Percentiles rank a stretch among this genome's conserved stretches.
These are phyloP conservation scores for Catamblyrhynchus diadema DNA, from an alignment of 2,797 vertebrate genomes.

Conservation along the genomic window DNA sequence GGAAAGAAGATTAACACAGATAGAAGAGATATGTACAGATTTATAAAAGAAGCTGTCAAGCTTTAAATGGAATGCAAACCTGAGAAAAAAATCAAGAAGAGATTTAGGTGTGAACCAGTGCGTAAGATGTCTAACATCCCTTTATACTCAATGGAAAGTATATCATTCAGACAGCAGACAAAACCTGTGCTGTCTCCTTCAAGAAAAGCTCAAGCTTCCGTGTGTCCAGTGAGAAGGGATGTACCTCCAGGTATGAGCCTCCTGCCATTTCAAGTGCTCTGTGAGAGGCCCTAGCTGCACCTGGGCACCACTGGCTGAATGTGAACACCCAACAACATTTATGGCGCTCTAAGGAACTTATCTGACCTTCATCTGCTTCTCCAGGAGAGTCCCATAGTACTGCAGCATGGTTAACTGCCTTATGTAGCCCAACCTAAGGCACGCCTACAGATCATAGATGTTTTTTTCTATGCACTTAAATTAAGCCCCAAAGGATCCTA, in stretches of 20 bases:
- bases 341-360: background rate
- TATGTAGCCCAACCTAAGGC: background rate
- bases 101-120: background rate
- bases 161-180: background rate
- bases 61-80: background rate
- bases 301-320: background rate
- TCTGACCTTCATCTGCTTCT: background rate
- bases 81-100: background rate
- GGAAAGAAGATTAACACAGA: background rate
- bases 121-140: background rate
- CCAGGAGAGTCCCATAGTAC: accelerated
- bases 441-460: background rate
- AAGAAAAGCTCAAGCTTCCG: background rate
- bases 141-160: background rate
- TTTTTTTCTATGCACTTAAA: background rate
- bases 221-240: background rate
- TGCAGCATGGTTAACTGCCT: background rate
- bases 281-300: accelerated
- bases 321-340: background rate
- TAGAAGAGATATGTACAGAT: background rate
- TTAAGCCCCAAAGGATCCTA: background rate
- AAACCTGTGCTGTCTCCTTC: background rate
- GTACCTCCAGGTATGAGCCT: accelerated
- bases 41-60: background rate
- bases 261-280: background rate